These are phyloP conservation scores for Ommatoiulus sabulosus DNA, from an alignment of 2,888 invertebrate genomes.

Conservation along the genomic window DNA sequence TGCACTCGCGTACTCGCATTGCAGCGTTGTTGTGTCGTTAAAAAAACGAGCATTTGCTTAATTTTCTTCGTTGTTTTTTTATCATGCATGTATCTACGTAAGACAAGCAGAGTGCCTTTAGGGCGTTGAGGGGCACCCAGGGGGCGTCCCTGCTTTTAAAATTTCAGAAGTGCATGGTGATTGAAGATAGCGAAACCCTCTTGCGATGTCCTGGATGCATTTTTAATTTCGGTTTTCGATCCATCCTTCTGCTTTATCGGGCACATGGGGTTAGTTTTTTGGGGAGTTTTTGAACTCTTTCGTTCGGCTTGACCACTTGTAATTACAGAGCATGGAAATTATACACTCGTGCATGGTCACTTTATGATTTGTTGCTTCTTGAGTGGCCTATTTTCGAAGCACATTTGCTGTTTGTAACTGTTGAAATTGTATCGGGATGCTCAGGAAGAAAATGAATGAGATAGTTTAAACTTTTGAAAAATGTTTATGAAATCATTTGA, in stretches of 20 bases:
- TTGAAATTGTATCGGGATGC: no score
- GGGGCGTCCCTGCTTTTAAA: not conserved
- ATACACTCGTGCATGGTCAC: not conserved
- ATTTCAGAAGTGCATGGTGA: not conserved
- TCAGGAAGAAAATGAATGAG: no score
- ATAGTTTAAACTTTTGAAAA: no score
- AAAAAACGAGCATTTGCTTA: not conserved
- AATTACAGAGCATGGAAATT: not conserved
- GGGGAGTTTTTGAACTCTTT: not conserved
- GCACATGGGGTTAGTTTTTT: not conserved
- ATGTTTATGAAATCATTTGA: no score
- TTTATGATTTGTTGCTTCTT: not conserved
- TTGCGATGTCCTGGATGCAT: not conserved
- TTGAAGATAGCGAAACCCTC: no score
- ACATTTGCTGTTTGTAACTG: no score
- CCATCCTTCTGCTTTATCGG: not conserved
- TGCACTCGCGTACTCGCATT: not conserved
- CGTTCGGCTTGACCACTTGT: not conserved
- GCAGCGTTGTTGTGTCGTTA: not conserved
- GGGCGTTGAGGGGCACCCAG: not conserved
- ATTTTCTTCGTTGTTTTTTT: not conserved
- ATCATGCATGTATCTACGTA: not conserved
- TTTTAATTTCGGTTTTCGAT: not conserved
- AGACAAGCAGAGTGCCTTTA: not conserved
- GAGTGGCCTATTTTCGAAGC: not conserved